Percentiles rank a stretch among this genome's conserved stretches.
phyloP scores from a whole-genome alignment of 2,113 vertebrate species.

The Mobula birostris region DNA sequence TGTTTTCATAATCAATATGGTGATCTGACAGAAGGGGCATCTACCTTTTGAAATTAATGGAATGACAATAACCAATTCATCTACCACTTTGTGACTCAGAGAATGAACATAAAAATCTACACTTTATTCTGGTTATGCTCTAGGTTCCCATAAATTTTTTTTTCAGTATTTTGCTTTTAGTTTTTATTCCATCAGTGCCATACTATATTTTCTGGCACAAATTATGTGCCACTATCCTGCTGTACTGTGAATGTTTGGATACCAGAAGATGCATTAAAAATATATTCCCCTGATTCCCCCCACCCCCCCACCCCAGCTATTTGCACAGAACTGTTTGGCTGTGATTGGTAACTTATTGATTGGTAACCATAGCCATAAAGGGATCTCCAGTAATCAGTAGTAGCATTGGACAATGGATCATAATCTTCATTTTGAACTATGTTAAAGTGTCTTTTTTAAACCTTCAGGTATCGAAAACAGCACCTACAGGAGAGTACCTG shows the following conservation, averaged over 20 bases:
- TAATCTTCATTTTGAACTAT: background rate
- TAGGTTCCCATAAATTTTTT: background rate
- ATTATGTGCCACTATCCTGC: background rate
- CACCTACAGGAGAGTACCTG: constrained; percentile 93
- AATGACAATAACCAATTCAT: background rate
- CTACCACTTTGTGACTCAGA: background rate
- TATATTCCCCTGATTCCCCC: background rate
- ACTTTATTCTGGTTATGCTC: background rate
- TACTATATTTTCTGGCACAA: background rate
- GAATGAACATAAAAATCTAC: background rate
- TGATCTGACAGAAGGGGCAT: background rate
- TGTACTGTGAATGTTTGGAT: background rate
- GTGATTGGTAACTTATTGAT: background rate
- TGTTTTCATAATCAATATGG: background rate
- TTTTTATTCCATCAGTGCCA: background rate
- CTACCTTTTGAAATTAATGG: background rate
- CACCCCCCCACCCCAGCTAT: too few relatives aligned
- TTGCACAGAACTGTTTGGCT: background rate
- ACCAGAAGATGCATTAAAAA: background rate
- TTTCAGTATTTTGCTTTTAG: too few relatives aligned
- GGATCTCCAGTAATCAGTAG: background rate
- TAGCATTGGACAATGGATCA: background rate
- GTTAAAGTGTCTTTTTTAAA: background rate
- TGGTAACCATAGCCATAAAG: background rate
- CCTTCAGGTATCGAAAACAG: constrained; percentile 88